Evolutionary conservation across 2,113 vertebrate species (phyloP), one percentile per base, ranked within the genome.

Genomic region (Prunella himalayana): DNA sequence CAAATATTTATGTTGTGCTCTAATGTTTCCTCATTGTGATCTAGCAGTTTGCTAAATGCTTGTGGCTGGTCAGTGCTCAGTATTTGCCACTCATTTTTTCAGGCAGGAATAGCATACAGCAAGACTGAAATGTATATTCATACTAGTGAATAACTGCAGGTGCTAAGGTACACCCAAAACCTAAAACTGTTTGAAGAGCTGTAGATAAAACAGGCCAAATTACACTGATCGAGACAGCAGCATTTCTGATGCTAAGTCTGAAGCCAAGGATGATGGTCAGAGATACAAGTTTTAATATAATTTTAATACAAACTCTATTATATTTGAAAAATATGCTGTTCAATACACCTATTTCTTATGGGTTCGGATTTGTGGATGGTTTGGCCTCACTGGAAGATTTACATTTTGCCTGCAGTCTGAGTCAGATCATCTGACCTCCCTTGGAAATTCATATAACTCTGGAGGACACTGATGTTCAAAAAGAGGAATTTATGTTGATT

Each of bases 331-430:
- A 42, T 45, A 18, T 53, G 4, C 28, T 37, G 10, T 71, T 59
- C 44, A 73, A 6, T 17, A 25, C 17, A 28, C 3, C 3, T 17
- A 0, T 41, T 77, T 84, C 41, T 56, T 44, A 35, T 15, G 4
- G 21, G 1, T 60, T 51, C 0, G 0, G 2, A 7, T 2, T 49
- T 69, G 50, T 42, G 1, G 1, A 22, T 50, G 16, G 4, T 59
- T 82, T 76, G 7, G 10, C 9, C 4, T 39, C 12, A 50, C 15
- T 50, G 44, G 15, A 31, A 76, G 30, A 39, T 60, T 79, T 68
- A 13, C 3, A 9, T 86, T 90, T 88, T 44, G 13, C 17, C 50
- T 76, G 41, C 50, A 79, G 7, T 15, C 25, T 56, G 45, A 69
- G 18, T 45, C 49, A 86, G 18, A 82, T 14, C 47, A 41, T 59